Percentiles rank a stretch among this genome's conserved stretches.
Evolutionary conservation across 2,113 vertebrate genomes (phyloP).

Genomic region (Vanacampus margaritifer): DNA sequence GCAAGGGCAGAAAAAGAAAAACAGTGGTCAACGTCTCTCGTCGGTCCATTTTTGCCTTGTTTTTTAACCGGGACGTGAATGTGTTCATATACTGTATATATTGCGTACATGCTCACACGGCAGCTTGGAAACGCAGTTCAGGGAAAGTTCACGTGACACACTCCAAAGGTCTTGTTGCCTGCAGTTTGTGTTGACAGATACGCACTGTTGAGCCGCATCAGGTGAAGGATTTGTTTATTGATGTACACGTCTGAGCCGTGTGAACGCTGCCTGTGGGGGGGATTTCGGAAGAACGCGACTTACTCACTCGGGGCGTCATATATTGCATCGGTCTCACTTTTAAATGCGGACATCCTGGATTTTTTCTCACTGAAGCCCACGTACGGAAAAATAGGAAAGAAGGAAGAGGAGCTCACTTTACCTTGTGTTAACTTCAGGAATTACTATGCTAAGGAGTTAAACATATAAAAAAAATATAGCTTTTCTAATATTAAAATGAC

Average conservation of each 20-base stretch:
- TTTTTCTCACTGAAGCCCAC: neutral
- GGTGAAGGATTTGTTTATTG: constrained; percentile 44
- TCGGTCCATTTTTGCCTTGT: constrained; percentile 11
- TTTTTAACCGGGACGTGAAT: constrained; percentile 17
- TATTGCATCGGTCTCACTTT: neutral
- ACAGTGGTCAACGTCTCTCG: constrained; percentile 42
- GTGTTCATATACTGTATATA: constrained; percentile 28
- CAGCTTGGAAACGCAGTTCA: constrained; percentile 51
- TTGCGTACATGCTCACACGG: constrained; percentile 25
- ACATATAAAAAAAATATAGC: neutral
- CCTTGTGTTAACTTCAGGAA: no score
- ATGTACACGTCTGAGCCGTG: constrained; percentile 33
- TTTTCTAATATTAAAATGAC: no score
- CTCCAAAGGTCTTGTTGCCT: constrained; percentile 25
- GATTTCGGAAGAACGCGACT: neutral
- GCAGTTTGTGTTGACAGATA: constrained; percentile 42
- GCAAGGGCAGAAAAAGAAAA: constrained; percentile 30
- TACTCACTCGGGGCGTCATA: no score
- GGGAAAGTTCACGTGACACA: constrained; percentile 64
- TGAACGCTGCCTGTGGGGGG: constrained; percentile 10
- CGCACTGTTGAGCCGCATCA: constrained; percentile 41
- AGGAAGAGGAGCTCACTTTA: neutral
- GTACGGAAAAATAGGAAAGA: neutral
- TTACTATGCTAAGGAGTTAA: neutral
- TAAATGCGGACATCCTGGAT: neutral